A percentile compares a stretch with the other conserved stretches of the same genome.
These are phyloP conservation scores for Pogoniulus pusillus DNA, from an alignment of 2,797 vertebrate species.

Conservation along the genomic window DNA sequence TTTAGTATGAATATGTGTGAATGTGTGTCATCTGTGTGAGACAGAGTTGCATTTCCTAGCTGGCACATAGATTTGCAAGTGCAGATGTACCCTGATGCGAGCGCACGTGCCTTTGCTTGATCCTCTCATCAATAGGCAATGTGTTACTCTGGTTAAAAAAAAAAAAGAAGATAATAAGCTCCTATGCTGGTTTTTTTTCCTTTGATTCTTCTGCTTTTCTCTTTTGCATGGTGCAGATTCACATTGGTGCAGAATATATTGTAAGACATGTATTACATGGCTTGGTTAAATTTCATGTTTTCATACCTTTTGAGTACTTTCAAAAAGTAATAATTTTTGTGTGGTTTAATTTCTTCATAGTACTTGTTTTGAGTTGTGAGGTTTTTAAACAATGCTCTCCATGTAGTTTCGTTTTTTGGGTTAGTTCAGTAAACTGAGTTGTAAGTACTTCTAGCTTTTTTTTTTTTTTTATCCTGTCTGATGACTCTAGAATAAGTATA, in stretches of 20 bases:
- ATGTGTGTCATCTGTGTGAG: not conserved
- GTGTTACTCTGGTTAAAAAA: not conserved
- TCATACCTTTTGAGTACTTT: not conserved
- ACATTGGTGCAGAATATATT: not conserved
- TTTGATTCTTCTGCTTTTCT: not conserved
- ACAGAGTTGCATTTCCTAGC: not conserved
- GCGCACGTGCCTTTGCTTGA: not conserved
- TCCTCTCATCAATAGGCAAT: not conserved
- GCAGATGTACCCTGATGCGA: not conserved
- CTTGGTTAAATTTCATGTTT: not conserved
- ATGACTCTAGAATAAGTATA: not conserved
- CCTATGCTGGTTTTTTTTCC: not conserved
- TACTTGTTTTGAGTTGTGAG: not conserved
- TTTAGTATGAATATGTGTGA: not conserved
- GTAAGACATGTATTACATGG: not conserved
- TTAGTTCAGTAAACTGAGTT: not conserved
- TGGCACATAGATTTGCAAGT: not conserved
- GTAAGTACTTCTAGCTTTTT: not conserved
- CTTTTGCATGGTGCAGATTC: not conserved
- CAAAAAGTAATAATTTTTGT: not conserved
- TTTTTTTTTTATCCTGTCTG: not conserved
- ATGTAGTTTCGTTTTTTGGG: not conserved
- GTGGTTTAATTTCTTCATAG: not conserved
- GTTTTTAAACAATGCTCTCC: not conserved
- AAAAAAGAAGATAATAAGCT: not conserved